phyloP scores from a whole-genome alignment of 2,888 invertebrate species.

The Auanema sp. region DNA sequence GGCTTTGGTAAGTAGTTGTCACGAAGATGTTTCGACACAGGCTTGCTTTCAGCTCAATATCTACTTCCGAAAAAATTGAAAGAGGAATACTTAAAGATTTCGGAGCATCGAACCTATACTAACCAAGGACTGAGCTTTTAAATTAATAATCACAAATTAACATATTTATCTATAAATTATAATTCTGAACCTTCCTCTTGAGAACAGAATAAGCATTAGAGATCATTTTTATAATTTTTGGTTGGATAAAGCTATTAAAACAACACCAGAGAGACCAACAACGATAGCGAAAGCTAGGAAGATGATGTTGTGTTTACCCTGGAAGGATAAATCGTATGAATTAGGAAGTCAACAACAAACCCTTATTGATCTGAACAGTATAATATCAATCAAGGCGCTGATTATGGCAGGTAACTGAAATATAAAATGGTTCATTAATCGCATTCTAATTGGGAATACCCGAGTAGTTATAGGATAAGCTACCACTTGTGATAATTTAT shows the following conservation, averaged over 20 bases:
- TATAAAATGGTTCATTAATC: neutral
- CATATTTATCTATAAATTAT: no score
- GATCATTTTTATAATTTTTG: constrained; percentile 23
- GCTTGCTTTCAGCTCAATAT: no score
- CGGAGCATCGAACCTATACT: no score
- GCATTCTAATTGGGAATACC: constrained; percentile 20
- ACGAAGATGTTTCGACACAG: neutral
- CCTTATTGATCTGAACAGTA: neutral
- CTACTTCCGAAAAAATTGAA: no score
- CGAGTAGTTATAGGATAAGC: constrained; percentile 68
- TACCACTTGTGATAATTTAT: constrained; percentile 66
- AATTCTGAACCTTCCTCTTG: no score
- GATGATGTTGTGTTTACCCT: constrained; percentile 43
- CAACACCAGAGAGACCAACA: constrained; percentile 51
- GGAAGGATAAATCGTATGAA: constrained; percentile 9
- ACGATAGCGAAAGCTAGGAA: constrained; percentile 36
- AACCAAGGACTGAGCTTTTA: no score
- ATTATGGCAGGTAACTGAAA: constrained; percentile 57
- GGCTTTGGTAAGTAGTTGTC: constrained; percentile 9
- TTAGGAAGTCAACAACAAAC: neutral
- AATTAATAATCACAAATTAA: no score
- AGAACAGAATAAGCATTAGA: no score
- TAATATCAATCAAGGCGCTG: constrained; percentile 34
- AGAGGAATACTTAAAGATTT: no score
- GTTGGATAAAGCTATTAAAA: constrained; percentile 56